These are phyloP conservation scores for Centruroides vittatus DNA, from an alignment of 1,140 invertebrate genomes.

Conservation along the genomic window DNA sequence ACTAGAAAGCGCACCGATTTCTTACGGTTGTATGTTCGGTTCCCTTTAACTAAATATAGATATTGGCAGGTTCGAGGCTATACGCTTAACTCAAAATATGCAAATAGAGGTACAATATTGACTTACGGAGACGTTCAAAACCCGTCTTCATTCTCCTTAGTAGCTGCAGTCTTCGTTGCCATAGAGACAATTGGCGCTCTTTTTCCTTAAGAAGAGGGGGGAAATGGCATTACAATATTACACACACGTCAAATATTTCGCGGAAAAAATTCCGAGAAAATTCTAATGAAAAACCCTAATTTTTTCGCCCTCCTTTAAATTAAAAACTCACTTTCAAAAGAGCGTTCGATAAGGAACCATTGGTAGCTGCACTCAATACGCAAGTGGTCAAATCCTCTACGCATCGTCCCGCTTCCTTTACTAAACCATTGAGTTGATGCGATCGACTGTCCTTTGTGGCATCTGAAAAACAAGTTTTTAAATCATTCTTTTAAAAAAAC, in stretches of 20 bases:
- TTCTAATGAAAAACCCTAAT: no score
- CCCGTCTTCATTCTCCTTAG: slow-evolving; percentile 55
- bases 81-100: not conserved
- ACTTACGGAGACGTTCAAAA: slow-evolving; percentile 50
- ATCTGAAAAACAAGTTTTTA: slow-evolving; percentile 20
- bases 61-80: not conserved
- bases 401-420: slow-evolving; percentile 56
- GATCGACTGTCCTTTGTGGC: slow-evolving; percentile 22
- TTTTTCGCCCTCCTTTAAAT: no score
- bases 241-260: no score
- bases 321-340: slow-evolving; percentile 3
- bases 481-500: no score
- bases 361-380: slow-evolving; percentile 22
- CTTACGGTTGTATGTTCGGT: not conserved
- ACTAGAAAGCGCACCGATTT: not conserved
- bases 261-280: no score
- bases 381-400: slow-evolving; percentile 28
- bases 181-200: slow-evolving; percentile 70
- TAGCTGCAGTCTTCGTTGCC: slow-evolving; percentile 68
- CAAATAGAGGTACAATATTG: not conserved
- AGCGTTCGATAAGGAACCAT: not conserved
- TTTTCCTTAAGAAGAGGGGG: slow-evolving; percentile 32
- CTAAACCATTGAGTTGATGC: slow-evolving; percentile 45
- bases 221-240: not conserved
- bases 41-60: not conserved